A percentile compares a stretch with the other conserved stretches of the same genome.
These are phyloP conservation scores for Oryzias celebensis DNA, from an alignment of 2,113 vertebrate genomes.

Conservation along the genomic window DNA sequence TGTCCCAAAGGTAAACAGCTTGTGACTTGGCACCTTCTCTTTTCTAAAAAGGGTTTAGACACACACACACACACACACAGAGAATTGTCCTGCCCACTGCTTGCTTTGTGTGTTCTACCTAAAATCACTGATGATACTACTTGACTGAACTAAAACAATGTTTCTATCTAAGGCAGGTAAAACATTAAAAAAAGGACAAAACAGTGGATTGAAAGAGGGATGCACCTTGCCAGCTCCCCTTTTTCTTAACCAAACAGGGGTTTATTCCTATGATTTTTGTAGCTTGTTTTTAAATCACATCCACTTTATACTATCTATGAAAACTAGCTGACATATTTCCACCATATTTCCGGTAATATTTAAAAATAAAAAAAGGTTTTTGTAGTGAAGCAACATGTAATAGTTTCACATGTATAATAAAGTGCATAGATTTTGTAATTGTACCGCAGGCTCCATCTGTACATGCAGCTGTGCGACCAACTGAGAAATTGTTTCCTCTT, in stretches of 20 bases:
- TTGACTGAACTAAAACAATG: slow-evolving; percentile 16
- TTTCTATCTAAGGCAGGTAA: not conserved
- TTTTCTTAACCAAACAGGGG: no score
- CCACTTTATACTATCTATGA: no score
- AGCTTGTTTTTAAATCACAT: no score
- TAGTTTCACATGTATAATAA: no score
- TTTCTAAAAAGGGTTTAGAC: slow-evolving; percentile 4
- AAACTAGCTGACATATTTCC: no score
- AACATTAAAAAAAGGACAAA: not conserved
- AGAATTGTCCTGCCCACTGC: slow-evolving; percentile 32
- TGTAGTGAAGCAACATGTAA: no score
- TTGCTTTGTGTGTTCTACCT: slow-evolving; percentile 22
- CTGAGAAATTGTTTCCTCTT: slow-evolving; percentile 58
- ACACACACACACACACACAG: slow-evolving; percentile 7
- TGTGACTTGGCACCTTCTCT: slow-evolving; percentile 55
- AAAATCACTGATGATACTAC: slow-evolving; percentile 15
- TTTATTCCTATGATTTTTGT: no score
- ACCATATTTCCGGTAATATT: no score
- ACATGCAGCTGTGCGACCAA: not conserved
- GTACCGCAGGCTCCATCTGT: not conserved
- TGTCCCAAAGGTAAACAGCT: slow-evolving; percentile 49
- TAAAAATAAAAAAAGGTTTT: no score
- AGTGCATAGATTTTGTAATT: no score
- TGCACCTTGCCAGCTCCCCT: no score
- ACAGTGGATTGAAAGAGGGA: no score